Conservation (phyloP, 2,888 invertebrate genomes). For the Rhaphigaster nebulosa region DNA sequence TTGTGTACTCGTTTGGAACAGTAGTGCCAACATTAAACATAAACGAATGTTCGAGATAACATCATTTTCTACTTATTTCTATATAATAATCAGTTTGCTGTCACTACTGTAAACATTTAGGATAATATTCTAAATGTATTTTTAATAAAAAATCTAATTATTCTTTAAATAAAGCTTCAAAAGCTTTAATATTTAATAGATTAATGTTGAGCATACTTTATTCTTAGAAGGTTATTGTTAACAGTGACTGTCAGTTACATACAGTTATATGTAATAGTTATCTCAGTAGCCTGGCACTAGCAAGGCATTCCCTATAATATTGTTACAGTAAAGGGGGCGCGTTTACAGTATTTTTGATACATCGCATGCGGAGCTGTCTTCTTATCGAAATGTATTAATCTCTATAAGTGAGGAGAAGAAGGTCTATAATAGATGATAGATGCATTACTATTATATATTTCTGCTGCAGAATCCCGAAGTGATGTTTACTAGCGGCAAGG, state of each 20-base stretch:
- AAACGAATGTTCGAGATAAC: too few species aligned
- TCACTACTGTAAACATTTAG: too few species aligned
- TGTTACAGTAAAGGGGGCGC: neutral
- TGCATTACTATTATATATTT: neutral
- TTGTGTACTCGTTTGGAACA: too few species aligned
- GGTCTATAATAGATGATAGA: neutral
- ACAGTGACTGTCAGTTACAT: neutral
- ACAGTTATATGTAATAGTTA: neutral
- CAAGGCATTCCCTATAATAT: neutral
- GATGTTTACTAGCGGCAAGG: slow-evolving; percentile 17
- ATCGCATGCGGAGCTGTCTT: neutral
- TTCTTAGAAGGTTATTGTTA: neutral
- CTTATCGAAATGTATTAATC: neutral
- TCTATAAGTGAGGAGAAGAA: neutral
- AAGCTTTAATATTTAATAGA: neutral
- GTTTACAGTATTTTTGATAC: neutral
- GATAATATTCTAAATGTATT: too few species aligned
- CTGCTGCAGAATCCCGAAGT: neutral
- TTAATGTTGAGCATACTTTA: too few species aligned
- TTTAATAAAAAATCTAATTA: too few species aligned
- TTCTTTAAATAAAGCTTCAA: neutral
- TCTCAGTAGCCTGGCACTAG: neutral
- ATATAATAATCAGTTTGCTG: too few species aligned
- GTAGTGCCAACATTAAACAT: too few species aligned
- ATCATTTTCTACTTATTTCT: too few species aligned